Base-by-base conservation (phyloP, 2,113 vertebrate genomes). In the Cyanocitta stelleri region DNA sequence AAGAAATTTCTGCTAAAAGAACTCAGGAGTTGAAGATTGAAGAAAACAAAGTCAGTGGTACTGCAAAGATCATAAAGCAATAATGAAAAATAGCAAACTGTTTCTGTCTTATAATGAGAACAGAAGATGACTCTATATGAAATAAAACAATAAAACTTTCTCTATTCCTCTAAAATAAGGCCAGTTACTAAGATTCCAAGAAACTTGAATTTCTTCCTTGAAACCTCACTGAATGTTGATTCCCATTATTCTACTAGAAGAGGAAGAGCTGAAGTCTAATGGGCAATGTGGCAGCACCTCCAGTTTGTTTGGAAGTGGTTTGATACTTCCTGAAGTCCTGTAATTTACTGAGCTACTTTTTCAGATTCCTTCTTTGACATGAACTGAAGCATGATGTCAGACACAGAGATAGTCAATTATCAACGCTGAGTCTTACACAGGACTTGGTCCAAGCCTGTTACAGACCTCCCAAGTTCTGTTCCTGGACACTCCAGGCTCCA, bases 401-500 rank as follows among this genome's bases (percentile, higher is more conserved):
- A 62, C 59, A 79, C 37, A 76, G 48, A 88, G 27, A 80, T 0
- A 87, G 72, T 13, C 75, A 72, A 51, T 86, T 83, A 87, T 6
- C 52, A 81, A 2, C 0, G 2, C 61, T 46, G 66, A 94, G 56
- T n/a, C 56, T 82, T n/a, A 61, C 35, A 32, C 23, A 88, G 78
- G 51, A 85, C 61, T 96, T 64, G 76, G 56, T 87, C 92, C 90
- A 94, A 94, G 79, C 56, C 79, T 23, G 22, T 93, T 5, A 90
- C 49, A 95, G 93, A 96, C 96, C 96, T 97, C 94, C 96, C 96
- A 97, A 84, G 89, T 81, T 92, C 49, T 78, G 61, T 81, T 90
- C 44, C 78, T n/a, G 62, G 66, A 48, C 27, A 19, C 18, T 39
- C 7, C 39, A 59, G 96, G 76, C 88, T 96, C 76, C 90, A 80